These are phyloP conservation scores for Ptilonorhynchus violaceus DNA, from an alignment of 2,113 vertebrate genomes.

Conservation along the genomic window DNA sequence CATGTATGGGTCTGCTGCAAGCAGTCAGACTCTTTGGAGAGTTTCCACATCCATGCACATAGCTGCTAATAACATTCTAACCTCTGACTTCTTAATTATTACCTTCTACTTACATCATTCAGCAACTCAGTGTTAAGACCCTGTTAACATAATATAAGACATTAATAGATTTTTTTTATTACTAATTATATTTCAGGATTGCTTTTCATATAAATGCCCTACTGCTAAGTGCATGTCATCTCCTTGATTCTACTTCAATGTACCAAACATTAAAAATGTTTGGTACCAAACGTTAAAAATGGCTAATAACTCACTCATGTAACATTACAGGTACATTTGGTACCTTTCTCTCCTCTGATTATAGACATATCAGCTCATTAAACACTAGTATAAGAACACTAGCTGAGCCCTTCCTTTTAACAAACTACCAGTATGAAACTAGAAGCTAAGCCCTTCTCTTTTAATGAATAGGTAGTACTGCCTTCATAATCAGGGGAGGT, in stretches of 20 bases:
- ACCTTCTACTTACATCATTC: slow-evolving; percentile 2
- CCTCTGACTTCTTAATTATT: slow-evolving; percentile 49
- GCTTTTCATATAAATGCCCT: slow-evolving; percentile 51
- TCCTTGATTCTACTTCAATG: slow-evolving; percentile 30
- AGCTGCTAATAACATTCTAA: not conserved
- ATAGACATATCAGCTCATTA: slow-evolving; percentile 71
- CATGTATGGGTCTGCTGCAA: not conserved
- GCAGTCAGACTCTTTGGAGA: not conserved
- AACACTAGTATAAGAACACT: slow-evolving; percentile 37
- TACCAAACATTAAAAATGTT: no score
- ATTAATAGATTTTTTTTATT: slow-evolving; percentile 63
- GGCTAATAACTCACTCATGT: slow-evolving; percentile 61
- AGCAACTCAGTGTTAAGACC: not conserved
- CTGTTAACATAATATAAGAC: slow-evolving; percentile 30
- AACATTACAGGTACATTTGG: slow-evolving; percentile 64
- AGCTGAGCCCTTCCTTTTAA: slow-evolving; percentile 55
- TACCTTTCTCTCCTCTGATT: slow-evolving; percentile 48
- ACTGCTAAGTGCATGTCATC: slow-evolving; percentile 31
- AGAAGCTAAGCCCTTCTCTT: slow-evolving; percentile 45
- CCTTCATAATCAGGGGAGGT: not conserved
- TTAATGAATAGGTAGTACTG: slow-evolving; percentile 8
- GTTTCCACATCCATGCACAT: not conserved
- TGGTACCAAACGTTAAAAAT: slow-evolving; percentile 58
- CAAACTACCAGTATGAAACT: slow-evolving; percentile 39
- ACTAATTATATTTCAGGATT: slow-evolving; percentile 56